These are phyloP conservation scores for Plectus sambesii DNA, from an alignment of 1,140 invertebrate genomes.

Conservation along the genomic window DNA sequence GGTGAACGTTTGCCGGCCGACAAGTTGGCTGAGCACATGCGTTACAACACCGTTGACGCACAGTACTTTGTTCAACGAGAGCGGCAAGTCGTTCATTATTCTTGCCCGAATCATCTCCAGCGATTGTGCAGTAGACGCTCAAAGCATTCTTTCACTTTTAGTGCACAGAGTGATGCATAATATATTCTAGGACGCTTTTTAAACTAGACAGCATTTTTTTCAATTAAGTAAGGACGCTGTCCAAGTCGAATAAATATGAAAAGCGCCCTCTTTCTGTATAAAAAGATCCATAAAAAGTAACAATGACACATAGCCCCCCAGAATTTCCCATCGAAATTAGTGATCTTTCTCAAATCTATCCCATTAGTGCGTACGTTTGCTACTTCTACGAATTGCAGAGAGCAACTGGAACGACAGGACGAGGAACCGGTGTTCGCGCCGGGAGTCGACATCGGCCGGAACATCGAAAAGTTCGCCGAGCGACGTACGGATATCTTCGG, in stretches of 20 bases:
- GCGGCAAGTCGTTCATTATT: slow-evolving; percentile 56
- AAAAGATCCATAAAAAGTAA: no score
- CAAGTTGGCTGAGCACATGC: slow-evolving; percentile 93
- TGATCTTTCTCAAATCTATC: background rate
- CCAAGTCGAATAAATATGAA: no score
- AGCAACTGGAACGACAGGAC: slow-evolving; percentile 59
- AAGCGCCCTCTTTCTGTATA: no score
- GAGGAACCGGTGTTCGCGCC: slow-evolving; percentile 75
- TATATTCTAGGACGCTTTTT: background rate
- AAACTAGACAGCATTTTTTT: no score
- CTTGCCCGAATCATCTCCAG: slow-evolving; percentile 13
- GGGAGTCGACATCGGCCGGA: slow-evolving; percentile 78
- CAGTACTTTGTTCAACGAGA: slow-evolving; percentile 94
- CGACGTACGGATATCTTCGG: slow-evolving; percentile 99
- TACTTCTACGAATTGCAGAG: slow-evolving; percentile 19
- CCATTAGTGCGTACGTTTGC: background rate
- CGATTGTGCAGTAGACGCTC: background rate
- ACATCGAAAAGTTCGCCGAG: slow-evolving; percentile 86
- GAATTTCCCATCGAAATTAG: no score
- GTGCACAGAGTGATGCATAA: background rate
- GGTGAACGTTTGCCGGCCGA: slow-evolving; percentile 90
- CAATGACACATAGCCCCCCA: no score
- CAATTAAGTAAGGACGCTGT: no score
- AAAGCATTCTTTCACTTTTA: slow-evolving; percentile 16
- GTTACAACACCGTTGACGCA: slow-evolving; percentile 89